Evolutionary conservation across 2,888 invertebrate species (phyloP).

Genomic region (Drosophila pseudotalamancana): DNA sequence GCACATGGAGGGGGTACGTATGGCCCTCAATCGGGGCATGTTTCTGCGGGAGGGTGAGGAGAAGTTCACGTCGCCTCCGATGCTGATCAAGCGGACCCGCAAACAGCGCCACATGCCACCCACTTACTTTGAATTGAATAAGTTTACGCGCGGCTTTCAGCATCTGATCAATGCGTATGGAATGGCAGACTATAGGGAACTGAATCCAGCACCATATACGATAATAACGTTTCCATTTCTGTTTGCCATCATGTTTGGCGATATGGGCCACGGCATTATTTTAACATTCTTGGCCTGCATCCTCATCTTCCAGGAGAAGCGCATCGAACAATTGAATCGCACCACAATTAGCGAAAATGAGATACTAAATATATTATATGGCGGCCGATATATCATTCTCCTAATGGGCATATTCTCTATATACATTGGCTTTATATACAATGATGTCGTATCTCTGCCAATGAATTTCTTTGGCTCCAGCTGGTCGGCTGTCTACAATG

Average conservation of each 20-base stretch:
- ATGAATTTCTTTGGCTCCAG: slow-evolving; percentile 95
- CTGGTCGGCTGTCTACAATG: slow-evolving; percentile 88
- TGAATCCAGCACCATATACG: slow-evolving; percentile 95
- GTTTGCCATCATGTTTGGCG: slow-evolving; percentile 98
- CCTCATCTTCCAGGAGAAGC: slow-evolving; percentile 92
- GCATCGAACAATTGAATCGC: slow-evolving; percentile 86
- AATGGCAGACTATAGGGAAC: slow-evolving; percentile 95
- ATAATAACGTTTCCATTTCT: slow-evolving; percentile 97
- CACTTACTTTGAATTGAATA: slow-evolving; percentile 95
- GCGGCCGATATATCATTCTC: slow-evolving; percentile 97
- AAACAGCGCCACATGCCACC: slow-evolving; percentile 84
- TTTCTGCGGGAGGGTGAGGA: not conserved
- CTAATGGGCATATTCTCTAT: slow-evolving; percentile 98
- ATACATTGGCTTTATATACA: slow-evolving; percentile 98
- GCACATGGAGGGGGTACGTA: slow-evolving; percentile 89
- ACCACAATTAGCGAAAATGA: slow-evolving; percentile 87
- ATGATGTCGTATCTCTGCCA: slow-evolving; percentile 97
- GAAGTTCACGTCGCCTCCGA: slow-evolving; percentile 88
- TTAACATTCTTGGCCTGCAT: slow-evolving; percentile 91
- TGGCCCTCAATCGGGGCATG: slow-evolving; percentile 87
- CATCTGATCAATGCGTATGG: slow-evolving; percentile 95
- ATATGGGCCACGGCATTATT: slow-evolving; percentile 94
- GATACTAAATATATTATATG: slow-evolving; percentile 98
- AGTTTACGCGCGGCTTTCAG: slow-evolving; percentile 94
- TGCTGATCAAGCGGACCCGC: slow-evolving; percentile 85